These are phyloP conservation scores for Sinhomidia bicolor DNA, from an alignment of 2,888 invertebrate genomes.

Conservation along the genomic window DNA sequence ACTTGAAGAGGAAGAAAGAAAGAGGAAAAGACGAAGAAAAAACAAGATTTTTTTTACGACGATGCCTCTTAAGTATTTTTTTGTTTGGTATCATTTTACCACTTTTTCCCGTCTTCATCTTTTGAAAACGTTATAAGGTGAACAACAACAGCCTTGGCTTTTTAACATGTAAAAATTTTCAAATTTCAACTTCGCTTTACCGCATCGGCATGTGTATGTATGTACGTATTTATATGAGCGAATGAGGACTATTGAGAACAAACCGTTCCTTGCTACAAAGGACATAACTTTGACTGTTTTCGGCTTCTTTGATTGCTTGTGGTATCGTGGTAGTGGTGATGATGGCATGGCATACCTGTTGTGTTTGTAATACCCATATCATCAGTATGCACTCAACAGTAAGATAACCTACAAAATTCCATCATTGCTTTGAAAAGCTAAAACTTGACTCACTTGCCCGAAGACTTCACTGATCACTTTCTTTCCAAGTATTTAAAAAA, in stretches of 20 bases:
- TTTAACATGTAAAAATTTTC: background rate
- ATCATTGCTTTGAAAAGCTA: too few relatives aligned
- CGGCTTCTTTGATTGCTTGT: constrained; percentile 9
- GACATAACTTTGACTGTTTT: background rate
- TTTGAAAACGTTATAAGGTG: background rate
- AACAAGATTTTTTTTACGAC: constrained; percentile 33
- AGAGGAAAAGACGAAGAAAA: background rate
- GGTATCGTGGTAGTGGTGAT: too few relatives aligned
- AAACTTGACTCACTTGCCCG: too few relatives aligned
- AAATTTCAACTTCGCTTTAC: background rate
- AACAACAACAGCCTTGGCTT: background rate
- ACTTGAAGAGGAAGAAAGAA: background rate
- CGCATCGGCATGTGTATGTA: background rate
- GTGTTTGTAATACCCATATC: background rate
- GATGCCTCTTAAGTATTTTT: constrained; percentile 22
- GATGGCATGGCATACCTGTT: background rate
- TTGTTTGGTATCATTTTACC: constrained; percentile 38
- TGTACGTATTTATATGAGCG: too few relatives aligned
- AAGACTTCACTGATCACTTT: background rate
- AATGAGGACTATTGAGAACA: too few relatives aligned
- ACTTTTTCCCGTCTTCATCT: constrained; percentile 3
- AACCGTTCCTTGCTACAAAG: constrained; percentile 14
- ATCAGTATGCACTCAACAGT: background rate
- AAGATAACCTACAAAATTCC: constrained; percentile 1
- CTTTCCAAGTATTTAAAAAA: background rate